Base-by-base conservation (phyloP, 1,140 invertebrate genomes). In the Manduca sexta region DNA sequence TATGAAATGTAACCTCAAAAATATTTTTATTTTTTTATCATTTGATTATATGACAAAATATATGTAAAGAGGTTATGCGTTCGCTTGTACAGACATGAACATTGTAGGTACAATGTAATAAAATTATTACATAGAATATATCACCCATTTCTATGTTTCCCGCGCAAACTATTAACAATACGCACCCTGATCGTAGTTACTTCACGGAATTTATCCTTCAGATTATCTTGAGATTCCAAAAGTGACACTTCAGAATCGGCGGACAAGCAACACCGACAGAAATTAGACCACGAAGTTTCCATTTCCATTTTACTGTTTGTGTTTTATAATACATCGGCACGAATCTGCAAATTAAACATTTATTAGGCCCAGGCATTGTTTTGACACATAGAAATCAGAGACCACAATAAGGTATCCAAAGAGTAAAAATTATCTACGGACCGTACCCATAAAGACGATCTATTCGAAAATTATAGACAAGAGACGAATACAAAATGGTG, bases 341-440 rank as follows among this genome's bases (percentile, higher is more conserved):
- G 74, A 67, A 56, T 55, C 78, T 82, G 75, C 60, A 81, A 84
- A 70, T 70, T 51, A 68, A 38, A 65, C 21, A 62, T 52, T 47
- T 47, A 57, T 54, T 56, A 56, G 49, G 44, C 42, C 48, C 45
- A 61, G 55, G 38, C 72, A 79, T 75, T 74, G 72, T 83, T 82
- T 71, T 83, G 79, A 85, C 78, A 72, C 52, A 57, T 57, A 58
- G 60, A 53, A 73, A 74, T 74, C 75, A 78, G 51, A 78, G 76
- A 77, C 69, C 63, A 79, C 69, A 80, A 68, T 68, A 60, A 65
- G 53, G 59, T 69, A 73, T 74, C 79, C 80, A 84, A 81, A 85
- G 80, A 84, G 77, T 72, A 79, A 83, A 71, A 84, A 81, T 85
- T 85, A 86, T 86, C 84, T 86, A 86, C 84, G 82, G 84, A 80